Percentiles rank a stretch among this genome's conserved stretches.
Conservation (phyloP, 2,888 invertebrate genomes). For the Schrankia costaestrigalis region DNA sequence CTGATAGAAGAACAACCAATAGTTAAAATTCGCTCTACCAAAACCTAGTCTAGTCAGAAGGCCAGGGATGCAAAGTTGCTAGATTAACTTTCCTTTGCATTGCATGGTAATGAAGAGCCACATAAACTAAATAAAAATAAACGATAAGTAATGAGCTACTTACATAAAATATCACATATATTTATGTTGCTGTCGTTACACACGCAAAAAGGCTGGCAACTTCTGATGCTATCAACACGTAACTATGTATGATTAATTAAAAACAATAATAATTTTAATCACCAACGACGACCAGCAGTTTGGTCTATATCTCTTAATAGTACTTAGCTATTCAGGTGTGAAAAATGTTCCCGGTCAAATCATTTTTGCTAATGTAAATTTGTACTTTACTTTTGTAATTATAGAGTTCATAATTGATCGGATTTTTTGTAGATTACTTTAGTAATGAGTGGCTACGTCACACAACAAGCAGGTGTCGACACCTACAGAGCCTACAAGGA, state of each 20-base stretch:
- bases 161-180: no score
- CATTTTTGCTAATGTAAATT: no score
- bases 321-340: slow-evolving; percentile 17
- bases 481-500: slow-evolving; percentile 8
- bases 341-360: slow-evolving; percentile 14
- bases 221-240: slow-evolving; percentile 58
- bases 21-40: no score
- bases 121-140: no score
- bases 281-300: slow-evolving; percentile 34
- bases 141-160: no score
- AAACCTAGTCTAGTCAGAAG: no score
- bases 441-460: slow-evolving; percentile 11
- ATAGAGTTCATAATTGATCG: slow-evolving; percentile 6
- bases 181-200: slow-evolving; percentile 40
- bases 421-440: slow-evolving; percentile 1
- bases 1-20: no score
- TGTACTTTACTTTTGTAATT: not conserved
- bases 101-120: no score
- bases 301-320: slow-evolving; percentile 29
- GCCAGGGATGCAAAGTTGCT: no score
- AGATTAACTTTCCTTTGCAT: no score
- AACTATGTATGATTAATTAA: slow-evolving; percentile 66
- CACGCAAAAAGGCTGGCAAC: slow-evolving; percentile 55
- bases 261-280: slow-evolving; percentile 63
- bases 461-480: slow-evolving; percentile 22